phyloP scores from a whole-genome alignment of 2,888 invertebrate species.

The Abscondita cerata region DNA sequence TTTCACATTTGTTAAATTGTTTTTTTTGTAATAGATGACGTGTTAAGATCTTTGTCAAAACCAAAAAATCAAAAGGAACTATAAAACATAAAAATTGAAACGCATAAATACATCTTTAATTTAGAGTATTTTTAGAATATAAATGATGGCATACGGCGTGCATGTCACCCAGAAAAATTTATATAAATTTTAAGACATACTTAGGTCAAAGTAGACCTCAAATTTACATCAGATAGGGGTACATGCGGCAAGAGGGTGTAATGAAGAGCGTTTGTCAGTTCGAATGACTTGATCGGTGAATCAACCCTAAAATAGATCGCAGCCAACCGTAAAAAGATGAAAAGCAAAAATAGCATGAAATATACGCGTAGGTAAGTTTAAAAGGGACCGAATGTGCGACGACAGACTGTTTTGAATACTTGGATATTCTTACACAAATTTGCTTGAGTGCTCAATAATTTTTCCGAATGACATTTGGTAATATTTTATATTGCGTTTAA shows the following conservation, averaged over 20 bases:
- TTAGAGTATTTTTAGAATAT: slow-evolving; percentile 1
- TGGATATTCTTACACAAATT: slow-evolving; percentile 25
- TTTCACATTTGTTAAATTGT: too few relatives aligned
- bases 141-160: slow-evolving; percentile 8
- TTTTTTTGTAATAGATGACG: too few relatives aligned
- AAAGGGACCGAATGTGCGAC: slow-evolving; percentile 28
- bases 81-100: background rate
- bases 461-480: slow-evolving; percentile 9
- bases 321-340: slow-evolving; percentile 37
- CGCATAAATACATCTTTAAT: slow-evolving; percentile 6
- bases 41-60: too few relatives aligned
- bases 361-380: slow-evolving; percentile 26
- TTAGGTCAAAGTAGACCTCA: slow-evolving; percentile 22
- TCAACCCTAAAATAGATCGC: slow-evolving; percentile 46
- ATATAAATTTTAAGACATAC: slow-evolving; percentile 28
- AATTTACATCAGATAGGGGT: slow-evolving; percentile 29
- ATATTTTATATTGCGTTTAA: background rate
- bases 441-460: slow-evolving; percentile 26
- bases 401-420: slow-evolving; percentile 28
- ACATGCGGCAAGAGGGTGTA: slow-evolving; percentile 36
- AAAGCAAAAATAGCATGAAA: slow-evolving; percentile 35
- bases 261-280: slow-evolving; percentile 45
- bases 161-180: slow-evolving; percentile 21
- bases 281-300: slow-evolving; percentile 43
- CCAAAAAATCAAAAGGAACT: too few relatives aligned